Percentiles rank a stretch among this genome's conserved stretches.
Conservation (phyloP, 1,140 invertebrate genomes). For the Zaprionus vittiger region DNA sequence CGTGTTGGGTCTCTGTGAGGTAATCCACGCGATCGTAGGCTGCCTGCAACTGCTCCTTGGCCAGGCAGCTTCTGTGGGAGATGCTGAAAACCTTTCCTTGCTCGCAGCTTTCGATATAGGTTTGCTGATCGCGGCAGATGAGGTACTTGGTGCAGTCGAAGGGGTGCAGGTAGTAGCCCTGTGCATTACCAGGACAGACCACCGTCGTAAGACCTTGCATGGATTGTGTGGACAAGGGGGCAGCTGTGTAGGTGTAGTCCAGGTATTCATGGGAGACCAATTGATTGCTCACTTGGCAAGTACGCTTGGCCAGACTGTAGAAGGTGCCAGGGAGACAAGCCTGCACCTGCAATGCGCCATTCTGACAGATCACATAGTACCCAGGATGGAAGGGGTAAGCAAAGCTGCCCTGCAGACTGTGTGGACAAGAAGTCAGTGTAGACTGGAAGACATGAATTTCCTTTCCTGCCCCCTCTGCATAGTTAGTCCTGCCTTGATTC, state of each 20-base stretch:
- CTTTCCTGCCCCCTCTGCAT: background rate
- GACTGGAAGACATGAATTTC: constrained; percentile 29
- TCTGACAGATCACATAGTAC: constrained; percentile 61
- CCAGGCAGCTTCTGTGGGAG: constrained; percentile 53
- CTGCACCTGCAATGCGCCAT: constrained; percentile 54
- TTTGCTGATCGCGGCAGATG: constrained; percentile 86
- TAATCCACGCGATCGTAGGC: constrained; percentile 70
- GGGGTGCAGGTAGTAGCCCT: constrained; percentile 87
- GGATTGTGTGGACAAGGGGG: constrained; percentile 18
- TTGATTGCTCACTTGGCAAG: constrained; percentile 30
- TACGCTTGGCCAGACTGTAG: constrained; percentile 62
- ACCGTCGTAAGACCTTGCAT: constrained; percentile 51
- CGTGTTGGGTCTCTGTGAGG: constrained; percentile 47
- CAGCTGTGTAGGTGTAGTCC: constrained; percentile 45
- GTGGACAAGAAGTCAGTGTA: constrained; percentile 48
- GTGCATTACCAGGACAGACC: constrained; percentile 49
- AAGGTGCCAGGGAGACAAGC: constrained; percentile 49
- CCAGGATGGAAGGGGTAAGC: constrained; percentile 71
- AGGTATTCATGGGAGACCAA: constrained; percentile 52
- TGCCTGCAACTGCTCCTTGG: constrained; percentile 37
- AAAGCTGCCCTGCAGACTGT: constrained; percentile 50
- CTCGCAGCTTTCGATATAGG: constrained; percentile 86
- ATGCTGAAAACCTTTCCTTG: constrained; percentile 69
- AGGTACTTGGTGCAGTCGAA: constrained; percentile 88
- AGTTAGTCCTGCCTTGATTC: background rate